Base-by-base conservation (phyloP, 2,888 invertebrate genomes). In the Tholera decimalis region DNA sequence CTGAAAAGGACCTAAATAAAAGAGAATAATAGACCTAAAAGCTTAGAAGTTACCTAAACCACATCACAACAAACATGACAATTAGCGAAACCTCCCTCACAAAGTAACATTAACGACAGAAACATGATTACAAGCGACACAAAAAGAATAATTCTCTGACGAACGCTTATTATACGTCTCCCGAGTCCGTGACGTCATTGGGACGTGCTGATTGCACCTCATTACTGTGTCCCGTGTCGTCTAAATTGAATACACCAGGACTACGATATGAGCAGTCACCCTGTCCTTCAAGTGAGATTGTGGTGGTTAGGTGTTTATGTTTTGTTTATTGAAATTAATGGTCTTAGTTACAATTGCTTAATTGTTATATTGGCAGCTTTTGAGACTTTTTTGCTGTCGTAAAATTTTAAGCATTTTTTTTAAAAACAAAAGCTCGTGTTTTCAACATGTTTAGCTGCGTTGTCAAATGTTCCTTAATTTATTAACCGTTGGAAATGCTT, bases 161-260 rank as follows among this genome's bases (percentile, higher is more conserved):
- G 43, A 71, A 41, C 64, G 50, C 63, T 66, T 66, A 70, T 79
- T 65, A 79, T 49, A 55, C 59, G 49, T 60, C 39, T 62, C 58
- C 33, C 28, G 46, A 58, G 63, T 70, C 61, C n/a, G 64, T 86
- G 86, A 85, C 80, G 84, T 87, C 86, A 84, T 73, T 30, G 74
- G 66, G 79, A 86, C 85, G 82, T 84, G 86, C 80, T 83, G 81
- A 85, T 85, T 79, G 81, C 79, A 75, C 61, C 79, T 85, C 81
- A 85, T 87, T 86, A 84, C 77, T 60, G 64, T 53, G 71, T 77
- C 69, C 70, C 83, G 54, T 85, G 85, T 85, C 79, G 72, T 71
- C 55, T 68, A 68, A 88, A 88, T 87, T 87, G 85, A 85, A 85
- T 79, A 80, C 75, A 73, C 44, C 30, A 44, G 51, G 75, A 77